phyloP scores from a whole-genome alignment of 2,797 vertebrate genomes.

The Enteromius viviparus region DNA sequence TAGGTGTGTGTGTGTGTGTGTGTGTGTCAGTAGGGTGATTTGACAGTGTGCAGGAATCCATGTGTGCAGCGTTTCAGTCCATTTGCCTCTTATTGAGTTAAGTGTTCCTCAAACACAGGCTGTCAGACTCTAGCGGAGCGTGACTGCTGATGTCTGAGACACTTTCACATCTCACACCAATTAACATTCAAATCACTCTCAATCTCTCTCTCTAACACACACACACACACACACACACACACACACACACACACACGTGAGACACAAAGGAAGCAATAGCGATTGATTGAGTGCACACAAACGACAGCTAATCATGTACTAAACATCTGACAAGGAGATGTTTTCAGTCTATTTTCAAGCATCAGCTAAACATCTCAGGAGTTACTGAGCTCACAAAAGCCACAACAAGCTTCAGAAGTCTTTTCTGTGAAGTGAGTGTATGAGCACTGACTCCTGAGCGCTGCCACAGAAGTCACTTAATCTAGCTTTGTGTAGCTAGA shows the following conservation, averaged over 20 bases:
- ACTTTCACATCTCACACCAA: conserved; percentile 20
- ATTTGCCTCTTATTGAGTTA: conserved; percentile 33
- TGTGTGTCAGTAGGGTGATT: not conserved
- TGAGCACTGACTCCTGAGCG: not conserved
- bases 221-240: too few relatives aligned
- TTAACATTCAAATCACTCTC: conserved; percentile 45
- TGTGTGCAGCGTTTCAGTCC: conserved; percentile 40
- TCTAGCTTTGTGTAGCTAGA: not conserved
- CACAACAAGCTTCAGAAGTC: conserved; percentile 29
- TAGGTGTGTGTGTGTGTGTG: too few relatives aligned
- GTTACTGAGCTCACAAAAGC: conserved; percentile 14
- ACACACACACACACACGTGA: not conserved
- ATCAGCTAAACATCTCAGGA: not conserved
- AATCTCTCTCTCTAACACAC: too few relatives aligned
- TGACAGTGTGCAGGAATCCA: conserved; percentile 38
- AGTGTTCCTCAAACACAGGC: conserved; percentile 44
- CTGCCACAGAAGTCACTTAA: not conserved
- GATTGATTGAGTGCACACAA: not conserved
- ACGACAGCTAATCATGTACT: not conserved
- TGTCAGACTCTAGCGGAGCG: conserved; percentile 40
- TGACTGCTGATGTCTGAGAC: conserved; percentile 18
- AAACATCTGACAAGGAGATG: not conserved
- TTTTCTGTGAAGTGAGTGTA: not conserved
- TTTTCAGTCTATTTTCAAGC: not conserved
- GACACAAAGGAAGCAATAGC: not conserved